Base-by-base conservation (phyloP, 1,140 invertebrate genomes). In the Caenorhabditis brenneri region DNA sequence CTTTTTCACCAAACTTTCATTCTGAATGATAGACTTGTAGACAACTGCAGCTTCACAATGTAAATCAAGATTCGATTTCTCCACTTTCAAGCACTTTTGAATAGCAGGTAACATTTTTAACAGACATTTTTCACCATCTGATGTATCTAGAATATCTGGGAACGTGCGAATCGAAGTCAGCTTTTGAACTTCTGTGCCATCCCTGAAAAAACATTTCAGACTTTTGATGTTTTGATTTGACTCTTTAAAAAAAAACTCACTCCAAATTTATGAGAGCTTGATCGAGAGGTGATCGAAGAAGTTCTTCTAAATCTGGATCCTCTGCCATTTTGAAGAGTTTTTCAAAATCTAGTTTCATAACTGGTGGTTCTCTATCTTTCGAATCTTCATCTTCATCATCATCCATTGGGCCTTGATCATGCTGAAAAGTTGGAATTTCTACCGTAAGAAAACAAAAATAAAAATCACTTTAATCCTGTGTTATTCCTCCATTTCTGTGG, bases 11-110 rank as follows among this genome's bases (percentile, higher is more conserved):
- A 88, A 53, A 22, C 51, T 19, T 22, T 85, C 83, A 60, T 87
- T 87, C 31, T 81, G 84, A 53, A 88, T 79, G 15, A 88, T 86
- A 7, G 65, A 78, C 36, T 80, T 82, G 48, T 86, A 88, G 58
- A 84, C 79, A n/a, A 83, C 86, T 29, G 81, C 81, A 19, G 80
- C 85, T 60, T 88, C 86, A 78, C 88, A 88, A 78, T 88, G 87
- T 12, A 88, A 24, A 53, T 88, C 87, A 2, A 88, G 79, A 33
- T 82, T 80, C 19, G 86, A 84, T 86, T 85, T 85, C 48, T 87
- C 87, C 6, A 84, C 83, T 80, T 81, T 60, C 39, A 87, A 36
- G 31, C 60, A 80, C 39, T 79, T 81, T 86, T 87, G 81, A 86
- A 87, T 86, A 9, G 80, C 80, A 22, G 87, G 87, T 7, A 87